Evolutionary conservation across 1,140 invertebrate genomes (phyloP).

Genomic region (Drosophila dunni): DNA sequence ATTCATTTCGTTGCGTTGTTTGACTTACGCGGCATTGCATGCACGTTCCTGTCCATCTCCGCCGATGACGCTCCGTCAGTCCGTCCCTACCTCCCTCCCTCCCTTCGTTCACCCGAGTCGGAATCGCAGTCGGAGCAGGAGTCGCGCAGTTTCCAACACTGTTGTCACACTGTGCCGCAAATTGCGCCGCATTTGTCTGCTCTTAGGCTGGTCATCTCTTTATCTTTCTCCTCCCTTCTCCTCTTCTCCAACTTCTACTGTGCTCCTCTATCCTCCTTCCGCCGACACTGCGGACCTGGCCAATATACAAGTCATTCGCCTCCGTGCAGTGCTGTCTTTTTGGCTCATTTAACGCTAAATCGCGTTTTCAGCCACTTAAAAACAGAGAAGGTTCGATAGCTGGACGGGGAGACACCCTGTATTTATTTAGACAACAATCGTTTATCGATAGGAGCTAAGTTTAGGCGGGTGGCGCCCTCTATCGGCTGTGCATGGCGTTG

Average conservation of each 20-base stretch:
- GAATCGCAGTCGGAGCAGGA: not conserved
- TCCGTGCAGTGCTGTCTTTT: not conserved
- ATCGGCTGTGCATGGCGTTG: too few relatives aligned
- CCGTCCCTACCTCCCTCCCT: too few relatives aligned
- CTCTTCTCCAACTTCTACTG: not conserved
- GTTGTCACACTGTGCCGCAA: constrained; percentile 76
- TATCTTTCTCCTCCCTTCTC: not conserved
- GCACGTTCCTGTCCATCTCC: constrained; percentile 39
- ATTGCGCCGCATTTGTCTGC: constrained; percentile 76
- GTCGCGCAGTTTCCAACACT: constrained; percentile 20
- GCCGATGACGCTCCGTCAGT: constrained; percentile 10
- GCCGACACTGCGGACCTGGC: constrained; percentile 38
- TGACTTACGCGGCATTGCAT: constrained; percentile 69
- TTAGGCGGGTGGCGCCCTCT: too few relatives aligned
- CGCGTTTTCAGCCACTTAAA: too few relatives aligned
- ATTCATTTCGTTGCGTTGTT: constrained; percentile 82
- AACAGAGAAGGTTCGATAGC: too few relatives aligned
- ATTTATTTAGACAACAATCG: too few relatives aligned
- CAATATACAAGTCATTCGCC: constrained; percentile 80
- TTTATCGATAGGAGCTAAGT: too few relatives aligned
- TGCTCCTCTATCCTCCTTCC: not conserved
- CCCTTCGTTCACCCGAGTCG: not conserved
- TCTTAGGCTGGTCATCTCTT: constrained; percentile 52
- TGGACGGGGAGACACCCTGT: too few relatives aligned
- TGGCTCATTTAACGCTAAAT: too few relatives aligned